Evolutionary conservation across 2,113 vertebrate genomes (phyloP), one percentile per base, ranked within the genome.

Genomic region (Apaloderma vittatum): DNA sequence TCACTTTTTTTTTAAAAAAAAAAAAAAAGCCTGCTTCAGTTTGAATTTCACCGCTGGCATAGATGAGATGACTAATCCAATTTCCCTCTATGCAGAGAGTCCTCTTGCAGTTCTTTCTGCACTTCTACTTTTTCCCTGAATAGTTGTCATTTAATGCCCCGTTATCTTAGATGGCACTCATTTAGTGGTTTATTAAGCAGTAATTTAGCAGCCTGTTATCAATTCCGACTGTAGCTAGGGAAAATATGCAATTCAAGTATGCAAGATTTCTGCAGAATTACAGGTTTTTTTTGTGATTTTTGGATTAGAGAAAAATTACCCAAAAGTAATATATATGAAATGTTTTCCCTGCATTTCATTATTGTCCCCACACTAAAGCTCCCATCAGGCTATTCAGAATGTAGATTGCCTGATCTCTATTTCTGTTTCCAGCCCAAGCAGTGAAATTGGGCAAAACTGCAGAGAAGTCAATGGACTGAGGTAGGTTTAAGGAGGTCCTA

Each of bases 141-240:
- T 63, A 87, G 83, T 67, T 1, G 4, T 72, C 93, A 94, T 95
- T 95, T 93, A 95, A 94, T 94, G 92, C 90, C 86, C 86, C 14
- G 65, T 95, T 97, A 93, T 96, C 93, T 95, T 77, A 82, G 91
- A 88, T 91, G 72, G 55, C 84, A 68, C 90, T 96, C 94, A 88
- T 96, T 93, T 96, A 95, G 94, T 90, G 88, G 59, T 94, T 96
- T 96, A 96, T 92, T 95, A 96, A 96, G 86, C 91, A 97, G 93
- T 86, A 90, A 94, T 95, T 95, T 93, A 94, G 87, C 72, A 97
- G 95, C 57, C 89, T 94, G 81, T 94, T 97, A 96, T 91, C 86
- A 93, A 49, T 37, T 87, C 49, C 70, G 75, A 12, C 70, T 30
- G 40, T 23, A 91, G 77, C 43, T 34, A 87, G 73, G 70, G 59